Evolutionary conservation across 2,888 invertebrate species (phyloP).

Genomic region (Spicauda simplicius): DNA sequence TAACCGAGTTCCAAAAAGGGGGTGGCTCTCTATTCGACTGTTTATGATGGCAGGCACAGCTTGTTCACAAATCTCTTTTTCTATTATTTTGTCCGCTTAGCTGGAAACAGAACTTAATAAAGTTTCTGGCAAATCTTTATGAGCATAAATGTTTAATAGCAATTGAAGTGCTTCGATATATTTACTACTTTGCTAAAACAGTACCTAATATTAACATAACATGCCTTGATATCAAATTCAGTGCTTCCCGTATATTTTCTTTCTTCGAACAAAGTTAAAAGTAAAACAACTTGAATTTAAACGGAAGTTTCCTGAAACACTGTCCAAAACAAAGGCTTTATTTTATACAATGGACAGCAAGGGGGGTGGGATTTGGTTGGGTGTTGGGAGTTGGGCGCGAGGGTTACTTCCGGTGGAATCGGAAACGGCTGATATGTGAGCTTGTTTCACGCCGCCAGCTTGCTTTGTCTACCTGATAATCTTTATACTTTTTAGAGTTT

Average conservation of each 20-base stretch:
- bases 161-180: no score
- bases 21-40: no score
- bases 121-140: no score
- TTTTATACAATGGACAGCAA: constrained; percentile 20
- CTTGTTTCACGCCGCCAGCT: constrained; percentile 21
- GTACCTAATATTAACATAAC: neutral
- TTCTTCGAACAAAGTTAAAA: neutral
- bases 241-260: neutral
- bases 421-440: constrained; percentile 31
- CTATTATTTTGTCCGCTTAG: no score
- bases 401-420: constrained; percentile 19
- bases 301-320: constrained; percentile 21
- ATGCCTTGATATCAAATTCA: neutral
- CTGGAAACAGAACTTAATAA: no score
- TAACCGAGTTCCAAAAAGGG: no score
- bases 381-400: neutral
- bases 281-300: constrained; percentile 14
- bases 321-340: constrained; percentile 27
- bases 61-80: no score
- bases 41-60: no score
- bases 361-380: neutral
- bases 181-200: no score
- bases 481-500: constrained; percentile 2
- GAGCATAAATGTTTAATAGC: no score
- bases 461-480: constrained; percentile 30